These are phyloP conservation scores for Thunnus albacares DNA, from an alignment of 2,797 vertebrate genomes.

Conservation along the genomic window DNA sequence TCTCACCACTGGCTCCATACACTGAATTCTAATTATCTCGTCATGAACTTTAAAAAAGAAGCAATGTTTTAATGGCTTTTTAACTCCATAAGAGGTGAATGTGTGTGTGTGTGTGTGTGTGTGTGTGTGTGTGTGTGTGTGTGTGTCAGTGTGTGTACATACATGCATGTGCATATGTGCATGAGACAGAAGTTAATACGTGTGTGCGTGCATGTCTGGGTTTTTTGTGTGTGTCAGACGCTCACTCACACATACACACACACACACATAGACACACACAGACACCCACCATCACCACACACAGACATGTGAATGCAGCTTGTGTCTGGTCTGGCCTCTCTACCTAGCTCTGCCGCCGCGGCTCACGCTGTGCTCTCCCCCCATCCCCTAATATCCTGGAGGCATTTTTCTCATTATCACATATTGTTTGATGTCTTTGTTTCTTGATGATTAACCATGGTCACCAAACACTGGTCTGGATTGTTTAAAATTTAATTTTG, in stretches of 20 bases:
- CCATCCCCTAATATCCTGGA: constrained; percentile 86
- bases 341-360: constrained; percentile 72
- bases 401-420: constrained; percentile 91
- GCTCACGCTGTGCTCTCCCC: constrained; percentile 80
- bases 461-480: constrained; percentile 88
- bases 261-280: constrained; percentile 35
- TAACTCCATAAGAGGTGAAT: constrained; percentile 74
- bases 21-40: constrained; percentile 85
- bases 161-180: constrained; percentile 11
- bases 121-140: constrained; percentile 36
- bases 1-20: constrained; percentile 78
- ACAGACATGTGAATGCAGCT: constrained; percentile 76
- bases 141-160: constrained; percentile 28
- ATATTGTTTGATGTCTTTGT: constrained; percentile 91
- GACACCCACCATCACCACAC: constrained; percentile 65
- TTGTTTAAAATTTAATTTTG: constrained; percentile 89
- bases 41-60: constrained; percentile 76
- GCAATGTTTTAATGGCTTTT: constrained; percentile 76
- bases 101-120: constrained; percentile 44
- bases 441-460: constrained; percentile 89
- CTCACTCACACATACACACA: constrained; percentile 32
- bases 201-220: constrained; percentile 22
- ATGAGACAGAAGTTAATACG: constrained; percentile 21
- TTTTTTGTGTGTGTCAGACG: constrained; percentile 42
- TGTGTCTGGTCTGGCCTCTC: constrained; percentile 82